Evolutionary conservation across 2,113 vertebrate species (phyloP), one percentile per base, ranked within the genome.

Genomic region (Stegastes partitus): DNA sequence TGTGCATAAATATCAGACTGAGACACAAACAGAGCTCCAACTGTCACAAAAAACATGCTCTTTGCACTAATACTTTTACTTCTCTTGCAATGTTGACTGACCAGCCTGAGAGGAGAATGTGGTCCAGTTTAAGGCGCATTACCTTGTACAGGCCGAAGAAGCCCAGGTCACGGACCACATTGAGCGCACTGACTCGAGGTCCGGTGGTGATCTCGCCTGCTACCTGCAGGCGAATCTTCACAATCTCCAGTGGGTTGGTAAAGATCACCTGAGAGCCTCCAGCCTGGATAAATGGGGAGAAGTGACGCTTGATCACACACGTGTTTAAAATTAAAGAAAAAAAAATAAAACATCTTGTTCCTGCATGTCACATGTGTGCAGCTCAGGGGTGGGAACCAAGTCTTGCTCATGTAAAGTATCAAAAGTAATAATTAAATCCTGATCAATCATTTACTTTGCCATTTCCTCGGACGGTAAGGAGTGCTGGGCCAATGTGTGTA

Each of bases 121-220:
- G 39, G 12, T 14, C 2, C 0, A 0, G 19, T 68, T 10, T 3
- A 25, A 44, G 25, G 25, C 19, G 50, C 15, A 1, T 0, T 95
- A 99, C 98, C 98, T 99, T 99, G 80, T 99, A 99, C 74, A 99
- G 96, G 18, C 98, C 98, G 53, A 99, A 98, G 90, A 99, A 97
- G 57, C 98, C 98, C 23, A 99, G 93, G 80, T 99, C 97, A 18
- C 96, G 92, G 23, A 99, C 85, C 4, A 99, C 98, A 11, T 77
- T 96, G 68, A 99, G 93, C 0, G 98, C 97, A 28, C 97, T 98
- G 92, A 99, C 97, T 44, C 97, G 93, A 47, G 97, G 97, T 23
- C 98, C 98, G 0, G 97, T 99, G 72, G 97, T 99, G 90, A 99
- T 99, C 90, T 99, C 98, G 56, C 98, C 98, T 1, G 98, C 98